phyloP scores from a whole-genome alignment of 2,797 vertebrate species.

The Melopsittacus undulatus region DNA sequence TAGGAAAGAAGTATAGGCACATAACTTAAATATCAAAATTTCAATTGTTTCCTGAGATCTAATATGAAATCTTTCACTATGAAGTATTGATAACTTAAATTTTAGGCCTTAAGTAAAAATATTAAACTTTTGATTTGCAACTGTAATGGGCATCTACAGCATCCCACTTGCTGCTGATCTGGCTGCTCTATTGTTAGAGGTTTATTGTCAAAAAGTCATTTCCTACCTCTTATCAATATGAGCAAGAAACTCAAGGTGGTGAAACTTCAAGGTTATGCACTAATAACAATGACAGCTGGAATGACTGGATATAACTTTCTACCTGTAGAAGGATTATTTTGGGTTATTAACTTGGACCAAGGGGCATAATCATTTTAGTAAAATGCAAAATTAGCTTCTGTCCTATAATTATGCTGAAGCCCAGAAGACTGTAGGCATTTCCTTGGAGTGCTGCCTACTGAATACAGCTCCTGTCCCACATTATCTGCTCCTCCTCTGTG shows the following conservation, averaged over 20 bases:
- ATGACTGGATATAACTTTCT: neutral
- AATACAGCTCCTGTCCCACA: neutral
- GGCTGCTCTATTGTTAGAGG: neutral
- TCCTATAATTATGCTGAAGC: neutral
- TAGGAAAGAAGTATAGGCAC: neutral
- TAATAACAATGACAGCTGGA: neutral
- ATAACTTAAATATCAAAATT: neutral
- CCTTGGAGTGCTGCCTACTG: conserved; percentile 23
- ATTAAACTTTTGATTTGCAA: neutral
- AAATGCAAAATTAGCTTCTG: neutral
- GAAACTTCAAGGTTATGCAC: neutral
- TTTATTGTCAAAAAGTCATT: neutral
- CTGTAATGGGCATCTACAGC: neutral
- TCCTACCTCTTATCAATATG: neutral
- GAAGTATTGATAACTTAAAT: neutral
- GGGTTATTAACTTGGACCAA: neutral
- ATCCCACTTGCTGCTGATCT: neutral
- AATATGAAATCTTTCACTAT: neutral
- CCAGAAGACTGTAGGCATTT: conserved; percentile 25
- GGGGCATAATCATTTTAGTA: neutral
- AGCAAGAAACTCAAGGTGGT: neutral
- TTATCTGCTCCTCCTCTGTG: neutral
- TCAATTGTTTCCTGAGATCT: neutral
- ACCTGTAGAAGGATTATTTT: neutral
- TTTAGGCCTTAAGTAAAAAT: neutral